A percentile compares a stretch with the other conserved stretches of the same genome.
phyloP scores from a whole-genome alignment of 2,888 invertebrate genomes.

The Stegophylla sp. region DNA sequence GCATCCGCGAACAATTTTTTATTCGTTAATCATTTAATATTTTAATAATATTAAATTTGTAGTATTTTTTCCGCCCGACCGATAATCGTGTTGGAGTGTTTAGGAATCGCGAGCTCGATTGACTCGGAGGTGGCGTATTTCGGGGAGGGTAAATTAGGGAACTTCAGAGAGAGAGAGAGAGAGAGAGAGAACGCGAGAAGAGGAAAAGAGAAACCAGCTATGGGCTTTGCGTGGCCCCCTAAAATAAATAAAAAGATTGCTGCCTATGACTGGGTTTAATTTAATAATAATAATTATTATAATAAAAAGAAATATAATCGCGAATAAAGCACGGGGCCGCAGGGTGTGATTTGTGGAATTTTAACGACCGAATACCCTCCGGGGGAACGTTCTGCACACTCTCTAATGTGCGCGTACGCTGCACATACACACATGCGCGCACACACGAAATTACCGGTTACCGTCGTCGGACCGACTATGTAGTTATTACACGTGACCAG shows the following conservation, averaged over 20 bases:
- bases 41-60: too few species aligned
- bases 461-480: neutral
- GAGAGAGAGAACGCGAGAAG: neutral
- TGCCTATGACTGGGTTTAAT: conserved; percentile 23
- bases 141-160: too few species aligned
- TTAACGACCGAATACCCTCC: conserved; percentile 38
- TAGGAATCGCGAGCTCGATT: too few species aligned
- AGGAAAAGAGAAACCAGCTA: neutral
- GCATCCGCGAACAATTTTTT: too few species aligned
- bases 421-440: neutral
- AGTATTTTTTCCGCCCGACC: too few species aligned
- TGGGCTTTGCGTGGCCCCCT: neutral
- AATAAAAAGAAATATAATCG: conserved; percentile 27
- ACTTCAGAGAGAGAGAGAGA: too few species aligned
- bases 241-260: neutral
- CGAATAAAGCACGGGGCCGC: conserved; percentile 42
- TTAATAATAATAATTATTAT: conserved; percentile 38
- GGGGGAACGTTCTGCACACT: conserved; percentile 29
- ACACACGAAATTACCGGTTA: conserved; percentile 50
- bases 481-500: neutral
- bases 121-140: too few species aligned
- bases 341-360: conserved; percentile 54
- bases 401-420: neutral
- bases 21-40: too few species aligned
- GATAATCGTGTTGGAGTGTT: too few species aligned